Percentiles rank a stretch among this genome's conserved stretches.
Evolutionary conservation across 2,888 invertebrate species (phyloP).

Genomic region (Ophraella communa): DNA sequence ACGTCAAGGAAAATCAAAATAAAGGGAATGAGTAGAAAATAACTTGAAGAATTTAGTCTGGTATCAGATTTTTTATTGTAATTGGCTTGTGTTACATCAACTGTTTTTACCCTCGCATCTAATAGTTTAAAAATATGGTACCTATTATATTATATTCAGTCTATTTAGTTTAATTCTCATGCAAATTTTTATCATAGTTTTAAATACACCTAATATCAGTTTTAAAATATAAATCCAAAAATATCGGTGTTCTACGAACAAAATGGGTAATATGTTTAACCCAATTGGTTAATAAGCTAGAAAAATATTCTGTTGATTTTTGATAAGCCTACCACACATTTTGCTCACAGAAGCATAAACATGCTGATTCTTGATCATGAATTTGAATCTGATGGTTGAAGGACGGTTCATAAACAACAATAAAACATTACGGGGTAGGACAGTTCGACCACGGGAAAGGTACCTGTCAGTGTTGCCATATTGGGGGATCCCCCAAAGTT

Average conservation of each 20-base stretch:
- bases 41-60: too few relatives aligned
- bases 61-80: too few relatives aligned
- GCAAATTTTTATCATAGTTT: neutral
- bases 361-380: constrained; percentile 8
- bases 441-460: too few relatives aligned
- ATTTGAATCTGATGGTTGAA: neutral
- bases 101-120: neutral
- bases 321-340: neutral
- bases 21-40: too few relatives aligned
- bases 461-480: too few relatives aligned
- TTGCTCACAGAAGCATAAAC: constrained; percentile 6
- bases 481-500: too few relatives aligned
- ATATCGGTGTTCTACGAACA: neutral
- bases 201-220: neutral
- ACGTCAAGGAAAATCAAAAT: too few relatives aligned
- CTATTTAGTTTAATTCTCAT: neutral
- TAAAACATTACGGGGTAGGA: too few relatives aligned
- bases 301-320: constrained; percentile 2
- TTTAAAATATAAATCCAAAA: constrained; percentile 1
- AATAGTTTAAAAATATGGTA: neutral
- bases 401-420: too few relatives aligned
- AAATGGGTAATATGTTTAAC: neutral
- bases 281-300: neutral
- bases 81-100: neutral
- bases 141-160: neutral